phyloP scores from a whole-genome alignment of 1,140 invertebrate genomes.

The Rhynchophorus ferrugineus region DNA sequence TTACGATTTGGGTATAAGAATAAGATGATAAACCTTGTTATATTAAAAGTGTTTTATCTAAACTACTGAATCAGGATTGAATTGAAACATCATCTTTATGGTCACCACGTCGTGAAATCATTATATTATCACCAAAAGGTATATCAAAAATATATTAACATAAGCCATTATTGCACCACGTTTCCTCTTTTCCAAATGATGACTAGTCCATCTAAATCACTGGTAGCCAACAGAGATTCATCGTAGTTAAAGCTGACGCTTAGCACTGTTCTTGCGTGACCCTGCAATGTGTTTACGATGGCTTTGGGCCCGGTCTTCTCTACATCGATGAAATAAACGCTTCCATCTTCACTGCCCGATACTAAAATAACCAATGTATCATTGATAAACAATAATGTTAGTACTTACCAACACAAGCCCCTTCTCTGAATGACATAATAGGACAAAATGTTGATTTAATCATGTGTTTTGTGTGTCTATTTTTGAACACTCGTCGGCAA shows the following conservation, averaged over 20 bases:
- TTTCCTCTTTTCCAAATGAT: constrained; percentile 71
- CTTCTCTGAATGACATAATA: constrained; percentile 72
- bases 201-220: constrained; percentile 74
- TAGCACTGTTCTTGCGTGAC: constrained; percentile 72
- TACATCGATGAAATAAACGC: constrained; percentile 78
- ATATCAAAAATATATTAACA: too few relatives aligned
- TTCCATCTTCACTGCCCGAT: constrained; percentile 78
- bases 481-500: constrained; percentile 57
- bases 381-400: neutral
- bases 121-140: too few relatives aligned
- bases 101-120: too few relatives aligned
- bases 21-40: too few relatives aligned
- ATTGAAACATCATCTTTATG: too few relatives aligned
- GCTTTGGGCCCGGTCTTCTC: constrained; percentile 59
- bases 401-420: constrained; percentile 63
- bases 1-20: too few relatives aligned
- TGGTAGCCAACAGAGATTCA: constrained; percentile 78
- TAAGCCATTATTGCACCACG: too few relatives aligned
- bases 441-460: constrained; percentile 79
- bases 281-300: constrained; percentile 77
- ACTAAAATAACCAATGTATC: constrained; percentile 52
- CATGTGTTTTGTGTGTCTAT: constrained; percentile 52
- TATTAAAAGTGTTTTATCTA: too few relatives aligned
- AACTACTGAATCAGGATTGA: too few relatives aligned
- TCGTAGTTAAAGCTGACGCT: constrained; percentile 85